phyloP scores from a whole-genome alignment of 2,888 invertebrate genomes.

The Spodoptera littoralis region DNA sequence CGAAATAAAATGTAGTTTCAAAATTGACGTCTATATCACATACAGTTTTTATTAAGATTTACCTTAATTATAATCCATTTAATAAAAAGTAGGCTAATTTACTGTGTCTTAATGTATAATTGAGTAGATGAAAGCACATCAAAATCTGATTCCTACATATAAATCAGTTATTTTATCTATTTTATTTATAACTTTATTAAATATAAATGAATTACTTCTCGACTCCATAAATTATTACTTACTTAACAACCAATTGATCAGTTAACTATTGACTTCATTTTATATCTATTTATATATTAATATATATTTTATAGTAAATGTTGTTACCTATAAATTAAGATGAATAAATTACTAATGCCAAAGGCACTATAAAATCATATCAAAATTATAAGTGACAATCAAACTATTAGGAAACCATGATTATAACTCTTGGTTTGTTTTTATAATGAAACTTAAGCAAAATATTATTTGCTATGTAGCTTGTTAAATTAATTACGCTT shows the following conservation, averaged over 20 bases:
- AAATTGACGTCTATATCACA: slow-evolving; percentile 49
- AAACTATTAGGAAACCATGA: slow-evolving; percentile 27
- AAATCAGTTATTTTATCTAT: slow-evolving; percentile 4
- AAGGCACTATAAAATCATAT: slow-evolving; percentile 77
- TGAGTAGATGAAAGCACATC: slow-evolving; percentile 46
- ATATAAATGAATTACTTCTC: not conserved
- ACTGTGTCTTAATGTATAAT: slow-evolving; percentile 67
- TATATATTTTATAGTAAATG: slow-evolving; percentile 29
- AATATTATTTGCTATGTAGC: slow-evolving; percentile 35
- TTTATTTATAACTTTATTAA: slow-evolving; percentile 1
- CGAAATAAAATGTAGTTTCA: slow-evolving; percentile 42
- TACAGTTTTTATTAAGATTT: slow-evolving; percentile 32
- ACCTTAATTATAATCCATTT: slow-evolving; percentile 32
- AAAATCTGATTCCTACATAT: slow-evolving; percentile 16
- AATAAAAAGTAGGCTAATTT: slow-evolving; percentile 48
- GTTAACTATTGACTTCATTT: not conserved
- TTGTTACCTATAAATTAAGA: slow-evolving; percentile 43
- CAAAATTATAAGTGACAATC: slow-evolving; percentile 59
- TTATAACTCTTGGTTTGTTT: slow-evolving; percentile 28
- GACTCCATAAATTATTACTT: not conserved
- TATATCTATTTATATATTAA: slow-evolving; percentile 4
- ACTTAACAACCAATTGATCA: not conserved
- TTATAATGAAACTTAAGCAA: slow-evolving; percentile 14
- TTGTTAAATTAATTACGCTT: slow-evolving; percentile 65
- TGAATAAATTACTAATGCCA: slow-evolving; percentile 60